Evolutionary conservation across 2,888 invertebrate genomes (phyloP), one percentile per base, ranked within the genome.

Genomic region (Calameuta idolon): DNA sequence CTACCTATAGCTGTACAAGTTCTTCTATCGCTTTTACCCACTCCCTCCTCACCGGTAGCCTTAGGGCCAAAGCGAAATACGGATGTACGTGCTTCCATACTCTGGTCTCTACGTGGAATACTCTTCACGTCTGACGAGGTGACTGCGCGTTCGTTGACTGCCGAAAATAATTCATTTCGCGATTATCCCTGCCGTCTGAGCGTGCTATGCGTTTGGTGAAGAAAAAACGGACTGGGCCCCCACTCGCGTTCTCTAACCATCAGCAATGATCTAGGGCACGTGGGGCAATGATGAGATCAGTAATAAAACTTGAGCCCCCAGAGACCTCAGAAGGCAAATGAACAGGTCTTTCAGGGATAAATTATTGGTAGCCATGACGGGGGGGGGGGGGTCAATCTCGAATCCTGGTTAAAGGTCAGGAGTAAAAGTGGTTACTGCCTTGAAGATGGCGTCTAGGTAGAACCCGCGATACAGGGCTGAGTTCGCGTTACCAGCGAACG

Each of bases 21-120:
- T 83, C 82, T 83, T 86, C 87, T 82, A 83, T 85, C 83, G 83
- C 83, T 80, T 82, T 83, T 80, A 83, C 82, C 81, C 55, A 55
- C 55, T 55, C 82, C 80, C 82, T 12, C 80, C 81, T 82, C 77
- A 74, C 74, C 76, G 79, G 79, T 78, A 80, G 74, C 40, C 75
- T 35, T 69, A 23, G 75, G 12, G 33, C 75, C 55, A 55, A 55
- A 77, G 78, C 83, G 85, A 88, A 86, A 89, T 88, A 88, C 88
- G 88, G 84, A 84, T 84, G 84, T 88, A 88, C 88, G 88, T 88
- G 88, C 87, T 82, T 83, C 83, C 85, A 81, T 82, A 82, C 81
- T 82, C 83, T 78, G 75, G 76, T 77, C 76, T 79, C 82, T 85
- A 87, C 88, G 89, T 88, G 89, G 88, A 88, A 88, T 89, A 87